Evolutionary conservation across 2,888 invertebrate species (phyloP), one percentile per base, ranked within the genome.

Genomic region (Clistopyga incitator): DNA sequence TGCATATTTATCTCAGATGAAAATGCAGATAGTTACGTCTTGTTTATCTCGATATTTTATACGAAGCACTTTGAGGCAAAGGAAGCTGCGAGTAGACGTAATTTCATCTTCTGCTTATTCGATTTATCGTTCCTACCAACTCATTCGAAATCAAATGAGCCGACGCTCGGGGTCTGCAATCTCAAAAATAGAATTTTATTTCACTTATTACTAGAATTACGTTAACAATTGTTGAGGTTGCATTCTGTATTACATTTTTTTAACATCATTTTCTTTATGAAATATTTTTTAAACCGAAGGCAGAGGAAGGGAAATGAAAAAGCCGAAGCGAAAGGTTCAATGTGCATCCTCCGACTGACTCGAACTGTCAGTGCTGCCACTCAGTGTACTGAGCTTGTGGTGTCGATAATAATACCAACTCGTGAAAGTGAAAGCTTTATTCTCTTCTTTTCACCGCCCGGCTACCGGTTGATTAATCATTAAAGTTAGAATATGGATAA

Each of bases 151-250:
- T 3, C 23, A 11, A 54, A 54, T 52, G 11, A 10, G 11, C 18
- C 2, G 52, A 23, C 54, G 11, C 20, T 54, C 23, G 54, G 54
- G 10, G 20, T 54, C 54, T 20, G 54, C 2, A 54, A 23, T 54
- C 11, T 20, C 54, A 8, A 20, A 23, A 54, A 54, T 23, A 23
- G 54, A 23, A 20, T 23, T 54, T 54, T 11, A 54, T 54, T 20
- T 23, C 23, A 54, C 10, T 1, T 54, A 10, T 23, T 11, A 54
- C 10, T 1, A 23, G 54, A 54, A 54, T 20, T 11, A 11, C 6
- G 54, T 11, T n/a, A n/a, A 54, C 23, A 54, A 54, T 20, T 54
- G 54, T 54, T n/a, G n/a, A n/a, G n/a, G n/a, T n/a, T n/a, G n/a
- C n/a, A n/a, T n/a, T n/a, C n/a, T n/a, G n/a, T n/a, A n/a, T n/a